Percentiles rank a stretch among this genome's conserved stretches.
These are phyloP conservation scores for Cryptus viduatorius DNA, from an alignment of 2,888 invertebrate genomes.

Conservation along the genomic window DNA sequence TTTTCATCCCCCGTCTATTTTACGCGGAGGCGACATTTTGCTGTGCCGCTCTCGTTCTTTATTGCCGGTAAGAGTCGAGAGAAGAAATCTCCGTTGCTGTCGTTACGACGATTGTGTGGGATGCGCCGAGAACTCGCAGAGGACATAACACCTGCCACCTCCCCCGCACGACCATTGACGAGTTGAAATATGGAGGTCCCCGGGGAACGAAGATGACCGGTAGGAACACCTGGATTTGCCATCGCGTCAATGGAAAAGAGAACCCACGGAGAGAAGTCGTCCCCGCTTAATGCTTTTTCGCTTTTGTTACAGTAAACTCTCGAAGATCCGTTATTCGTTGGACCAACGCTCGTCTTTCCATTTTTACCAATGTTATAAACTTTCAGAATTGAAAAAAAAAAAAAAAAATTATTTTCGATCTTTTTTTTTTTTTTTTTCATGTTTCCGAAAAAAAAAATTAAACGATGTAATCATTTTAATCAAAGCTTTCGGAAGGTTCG, in stretches of 20 bases:
- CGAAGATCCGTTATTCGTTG: background rate
- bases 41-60: too few relatives aligned
- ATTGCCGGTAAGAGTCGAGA: background rate
- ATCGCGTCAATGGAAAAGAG: constrained; percentile 35
- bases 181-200: constrained; percentile 66
- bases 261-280: constrained; percentile 5
- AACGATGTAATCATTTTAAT: too few relatives aligned
- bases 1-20: too few relatives aligned
- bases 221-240: constrained; percentile 59
- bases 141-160: constrained; percentile 63
- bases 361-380: background rate
- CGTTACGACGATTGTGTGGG: background rate
- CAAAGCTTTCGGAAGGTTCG: too few relatives aligned
- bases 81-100: constrained; percentile 30
- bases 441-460: too few relatives aligned
- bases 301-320: background rate
- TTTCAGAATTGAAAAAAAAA: too few relatives aligned
- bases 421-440: too few relatives aligned
- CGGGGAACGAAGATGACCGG: constrained; percentile 46
- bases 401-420: too few relatives aligned
- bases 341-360: background rate
- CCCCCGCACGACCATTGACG: constrained; percentile 67
- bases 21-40: too few relatives aligned
- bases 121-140: constrained; percentile 7
- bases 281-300: background rate